Conservation (phyloP, 2,113 vertebrate species). For the Seriola quinqueradiata region DNA sequence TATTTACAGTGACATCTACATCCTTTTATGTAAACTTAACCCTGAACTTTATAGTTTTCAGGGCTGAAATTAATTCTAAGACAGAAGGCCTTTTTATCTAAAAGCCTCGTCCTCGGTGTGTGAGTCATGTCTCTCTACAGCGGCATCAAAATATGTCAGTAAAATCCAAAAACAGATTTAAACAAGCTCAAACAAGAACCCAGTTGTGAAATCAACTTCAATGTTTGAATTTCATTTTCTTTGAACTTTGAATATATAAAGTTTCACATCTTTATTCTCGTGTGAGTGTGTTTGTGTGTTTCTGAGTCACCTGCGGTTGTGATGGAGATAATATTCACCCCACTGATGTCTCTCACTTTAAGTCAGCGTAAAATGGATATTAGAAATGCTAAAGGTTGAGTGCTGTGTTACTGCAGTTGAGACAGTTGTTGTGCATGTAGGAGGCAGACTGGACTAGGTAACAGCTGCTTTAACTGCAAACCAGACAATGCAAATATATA, state of each 20-base stretch:
- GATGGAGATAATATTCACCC: slow-evolving; percentile 62
- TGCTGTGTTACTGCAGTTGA: neutral
- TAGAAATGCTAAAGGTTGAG: slow-evolving; percentile 38
- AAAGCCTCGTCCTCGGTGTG: neutral
- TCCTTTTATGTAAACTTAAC: neutral
- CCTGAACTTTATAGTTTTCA: neutral
- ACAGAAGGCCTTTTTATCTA: neutral
- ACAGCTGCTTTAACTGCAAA: slow-evolving; percentile 3
- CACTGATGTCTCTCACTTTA: slow-evolving; percentile 53
- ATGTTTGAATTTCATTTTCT: slow-evolving; percentile 72
- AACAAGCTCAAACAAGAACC: slow-evolving; percentile 23
- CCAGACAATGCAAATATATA: neutral
- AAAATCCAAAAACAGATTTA: slow-evolving; percentile 20
- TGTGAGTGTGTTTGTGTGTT: slow-evolving; percentile 60
- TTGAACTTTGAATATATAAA: slow-evolving; percentile 71
- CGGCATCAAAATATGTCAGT: neutral
- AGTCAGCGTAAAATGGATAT: slow-evolving; percentile 59
- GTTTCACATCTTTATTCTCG: slow-evolving; percentile 77
- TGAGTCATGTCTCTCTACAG: neutral
- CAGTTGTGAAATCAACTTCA: slow-evolving; percentile 29
- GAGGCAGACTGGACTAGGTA: slow-evolving; percentile 4
- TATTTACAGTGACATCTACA: neutral
- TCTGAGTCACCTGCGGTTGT: slow-evolving; percentile 78
- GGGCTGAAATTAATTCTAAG: neutral
- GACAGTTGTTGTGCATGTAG: neutral